Conservation (phyloP, 2,888 invertebrate genomes). For the Zaprionus lineosus region DNA sequence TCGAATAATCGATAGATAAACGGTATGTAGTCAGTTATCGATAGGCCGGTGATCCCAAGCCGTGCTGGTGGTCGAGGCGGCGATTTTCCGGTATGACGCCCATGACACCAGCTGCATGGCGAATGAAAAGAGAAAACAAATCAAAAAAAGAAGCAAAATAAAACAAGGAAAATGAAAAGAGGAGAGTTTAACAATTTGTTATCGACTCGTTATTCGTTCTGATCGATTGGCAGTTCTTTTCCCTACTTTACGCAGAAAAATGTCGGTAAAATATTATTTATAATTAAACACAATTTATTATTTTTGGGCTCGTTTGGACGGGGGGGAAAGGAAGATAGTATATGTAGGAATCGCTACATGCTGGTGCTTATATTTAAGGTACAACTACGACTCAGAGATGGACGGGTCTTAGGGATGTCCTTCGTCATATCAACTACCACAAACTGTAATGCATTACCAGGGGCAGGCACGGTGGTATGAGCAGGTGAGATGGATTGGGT, state of each 20-base stretch:
- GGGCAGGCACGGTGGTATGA: not conserved
- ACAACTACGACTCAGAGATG: slow-evolving; percentile 1
- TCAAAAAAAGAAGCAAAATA: slow-evolving; percentile 40
- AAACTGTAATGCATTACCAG: slow-evolving; percentile 31
- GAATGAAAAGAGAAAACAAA: slow-evolving; percentile 34
- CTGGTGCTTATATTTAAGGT: slow-evolving; percentile 20
- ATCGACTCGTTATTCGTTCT: slow-evolving; percentile 1
- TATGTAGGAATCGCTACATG: too few species aligned
- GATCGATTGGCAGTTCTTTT: too few species aligned
- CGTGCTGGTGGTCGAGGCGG: slow-evolving; percentile 83
- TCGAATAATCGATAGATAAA: too few species aligned
- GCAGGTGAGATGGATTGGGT: not conserved
- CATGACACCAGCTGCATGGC: slow-evolving; percentile 83
- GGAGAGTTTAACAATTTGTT: slow-evolving; percentile 8
- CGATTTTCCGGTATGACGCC: slow-evolving; percentile 87
- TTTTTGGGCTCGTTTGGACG: too few species aligned
- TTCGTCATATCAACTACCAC: slow-evolving; percentile 74
- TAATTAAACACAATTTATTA: slow-evolving; percentile 2
- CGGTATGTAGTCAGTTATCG: not conserved
- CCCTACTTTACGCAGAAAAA: too few species aligned
- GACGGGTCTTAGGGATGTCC: slow-evolving; percentile 23
- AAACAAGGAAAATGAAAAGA: slow-evolving; percentile 36
- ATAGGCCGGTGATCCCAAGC: slow-evolving; percentile 45
- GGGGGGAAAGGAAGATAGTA: too few species aligned
- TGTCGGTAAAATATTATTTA: too few species aligned